These are phyloP conservation scores for Lypha dubia DNA, from an alignment of 2,888 invertebrate genomes.

Conservation along the genomic window DNA sequence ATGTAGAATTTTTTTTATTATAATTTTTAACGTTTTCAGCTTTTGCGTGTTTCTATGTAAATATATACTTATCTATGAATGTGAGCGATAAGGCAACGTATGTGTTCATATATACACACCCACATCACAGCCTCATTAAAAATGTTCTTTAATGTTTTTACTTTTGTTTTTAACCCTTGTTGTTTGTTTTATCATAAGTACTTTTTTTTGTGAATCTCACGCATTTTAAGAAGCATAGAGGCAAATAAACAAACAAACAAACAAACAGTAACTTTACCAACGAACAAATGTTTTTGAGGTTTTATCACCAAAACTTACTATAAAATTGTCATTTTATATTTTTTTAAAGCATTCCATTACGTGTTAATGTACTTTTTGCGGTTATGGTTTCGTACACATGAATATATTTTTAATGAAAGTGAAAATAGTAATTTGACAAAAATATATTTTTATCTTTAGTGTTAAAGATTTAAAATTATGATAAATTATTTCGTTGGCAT, in stretches of 20 bases:
- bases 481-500: too few species aligned
- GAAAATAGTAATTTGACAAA: background rate
- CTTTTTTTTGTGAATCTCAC: too few species aligned
- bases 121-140: slow-evolving; percentile 29
- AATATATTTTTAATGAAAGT: slow-evolving; percentile 27
- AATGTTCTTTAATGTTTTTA: slow-evolving; percentile 57
- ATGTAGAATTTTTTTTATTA: too few species aligned
- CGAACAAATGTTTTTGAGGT: background rate
- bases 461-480: too few species aligned
- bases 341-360: slow-evolving; percentile 31
- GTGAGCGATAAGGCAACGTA: background rate
- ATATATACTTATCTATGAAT: too few species aligned
- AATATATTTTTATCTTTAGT: background rate
- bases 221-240: background rate
- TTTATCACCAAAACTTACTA: background rate
- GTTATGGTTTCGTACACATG: background rate
- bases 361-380: slow-evolving; percentile 54
- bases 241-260: background rate
- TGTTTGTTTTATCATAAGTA: slow-evolving; percentile 29
- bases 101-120: background rate
- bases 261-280: background rate
- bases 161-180: slow-evolving; percentile 48
- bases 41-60: too few species aligned
- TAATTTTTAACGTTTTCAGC: background rate
- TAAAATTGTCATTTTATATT: slow-evolving; percentile 9